These are phyloP conservation scores for Entomobrya multifasciata DNA, from an alignment of 2,888 invertebrate species.

Conservation along the genomic window DNA sequence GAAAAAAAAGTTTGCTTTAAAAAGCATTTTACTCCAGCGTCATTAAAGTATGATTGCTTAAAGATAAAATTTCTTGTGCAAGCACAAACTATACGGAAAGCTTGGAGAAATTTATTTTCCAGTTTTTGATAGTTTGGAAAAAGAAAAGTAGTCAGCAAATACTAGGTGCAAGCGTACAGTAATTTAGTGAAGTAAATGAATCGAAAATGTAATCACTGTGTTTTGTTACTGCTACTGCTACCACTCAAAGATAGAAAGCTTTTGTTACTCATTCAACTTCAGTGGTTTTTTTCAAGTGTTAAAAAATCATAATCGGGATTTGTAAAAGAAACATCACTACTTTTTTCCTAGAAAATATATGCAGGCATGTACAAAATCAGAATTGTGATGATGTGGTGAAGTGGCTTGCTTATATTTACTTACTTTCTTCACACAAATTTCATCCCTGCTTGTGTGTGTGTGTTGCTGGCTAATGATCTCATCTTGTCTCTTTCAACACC, in stretches of 20 bases:
- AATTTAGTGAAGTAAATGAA: conserved; percentile 39
- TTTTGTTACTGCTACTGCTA: background rate
- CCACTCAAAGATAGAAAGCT: background rate
- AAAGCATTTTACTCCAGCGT: no score
- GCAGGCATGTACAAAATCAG: background rate
- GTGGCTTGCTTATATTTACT: conserved; percentile 36
- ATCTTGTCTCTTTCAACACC: conserved; percentile 44
- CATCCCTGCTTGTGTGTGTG: conserved; percentile 20
- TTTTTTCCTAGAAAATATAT: conserved; percentile 4
- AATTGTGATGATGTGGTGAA: conserved; percentile 22
- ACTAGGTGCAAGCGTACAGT: background rate
- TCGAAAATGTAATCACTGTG: conserved; percentile 32
- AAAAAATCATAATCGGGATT: conserved; percentile 61
- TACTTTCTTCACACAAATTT: conserved; percentile 31
- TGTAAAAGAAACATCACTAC: conserved; percentile 36
- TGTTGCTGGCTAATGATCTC: conserved; percentile 61
- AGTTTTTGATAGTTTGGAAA: background rate
- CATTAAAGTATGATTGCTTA: no score
- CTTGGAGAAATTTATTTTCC: background rate
- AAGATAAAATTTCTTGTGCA: background rate
- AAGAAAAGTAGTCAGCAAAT: background rate
- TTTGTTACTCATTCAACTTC: background rate
- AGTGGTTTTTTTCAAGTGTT: conserved; percentile 30
- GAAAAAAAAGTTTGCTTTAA: no score
- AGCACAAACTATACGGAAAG: background rate